These are phyloP conservation scores for Nansenia antarctica DNA, from an alignment of 2,113 vertebrate species.

Conservation along the genomic window DNA sequence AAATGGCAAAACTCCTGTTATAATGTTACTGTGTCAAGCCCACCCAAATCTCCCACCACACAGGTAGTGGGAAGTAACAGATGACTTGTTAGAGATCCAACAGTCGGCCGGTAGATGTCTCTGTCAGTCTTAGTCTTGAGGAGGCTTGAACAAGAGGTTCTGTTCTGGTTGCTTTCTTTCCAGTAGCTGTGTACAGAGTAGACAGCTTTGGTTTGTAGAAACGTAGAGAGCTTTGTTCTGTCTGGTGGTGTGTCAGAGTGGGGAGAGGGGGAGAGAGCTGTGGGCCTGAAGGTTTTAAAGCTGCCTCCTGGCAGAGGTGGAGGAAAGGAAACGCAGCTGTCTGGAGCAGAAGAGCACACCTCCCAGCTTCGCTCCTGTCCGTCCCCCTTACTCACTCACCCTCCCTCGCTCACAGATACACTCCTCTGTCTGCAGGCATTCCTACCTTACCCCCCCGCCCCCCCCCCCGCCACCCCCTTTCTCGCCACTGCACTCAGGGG, in stretches of 20 bases:
- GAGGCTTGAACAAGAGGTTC: not conserved
- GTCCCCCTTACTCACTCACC: conserved; percentile 9
- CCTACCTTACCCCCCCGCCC: conserved; percentile 39
- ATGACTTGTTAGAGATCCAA: conserved; percentile 41
- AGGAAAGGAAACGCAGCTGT: conserved; percentile 41
- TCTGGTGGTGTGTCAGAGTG: conserved; percentile 4
- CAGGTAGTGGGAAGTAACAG: conserved; percentile 23
- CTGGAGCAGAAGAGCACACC: conserved; percentile 38
- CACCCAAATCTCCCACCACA: not conserved
- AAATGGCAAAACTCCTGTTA: not conserved
- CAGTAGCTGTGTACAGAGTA: not conserved
- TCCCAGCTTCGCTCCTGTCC: conserved; percentile 26
- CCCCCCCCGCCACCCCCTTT: conserved; percentile 69
- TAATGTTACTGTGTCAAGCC: not conserved
- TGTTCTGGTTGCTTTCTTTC: not conserved
- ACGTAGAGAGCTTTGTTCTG: conserved; percentile 31
- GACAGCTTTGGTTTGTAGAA: not conserved
- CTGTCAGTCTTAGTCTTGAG: conserved; percentile 5
- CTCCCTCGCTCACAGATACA: not conserved
- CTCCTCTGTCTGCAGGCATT: not conserved
- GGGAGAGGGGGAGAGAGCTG: conserved; percentile 19
- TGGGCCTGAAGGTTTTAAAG: conserved; percentile 35
- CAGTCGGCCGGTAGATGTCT: conserved; percentile 4
- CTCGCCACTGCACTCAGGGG: conserved; percentile 53
- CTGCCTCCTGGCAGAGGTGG: conserved; percentile 15